Conservation (phyloP, 2,113 vertebrate species). For the Bothrops jararaca region DNA sequence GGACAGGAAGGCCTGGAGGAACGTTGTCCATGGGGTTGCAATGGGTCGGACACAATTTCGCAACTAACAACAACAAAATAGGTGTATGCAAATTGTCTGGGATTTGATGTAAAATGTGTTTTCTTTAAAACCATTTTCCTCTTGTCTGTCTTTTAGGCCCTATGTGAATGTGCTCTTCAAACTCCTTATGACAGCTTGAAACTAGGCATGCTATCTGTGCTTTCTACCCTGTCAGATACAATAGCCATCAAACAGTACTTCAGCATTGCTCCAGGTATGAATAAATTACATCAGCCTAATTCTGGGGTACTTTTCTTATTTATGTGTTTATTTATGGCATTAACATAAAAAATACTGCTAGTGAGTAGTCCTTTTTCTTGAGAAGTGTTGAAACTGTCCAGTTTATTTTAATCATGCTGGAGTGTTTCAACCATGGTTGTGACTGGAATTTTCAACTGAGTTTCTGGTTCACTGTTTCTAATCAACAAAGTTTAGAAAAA, state of each 20-base stretch:
- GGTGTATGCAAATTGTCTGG: not conserved
- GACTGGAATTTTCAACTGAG: not conserved
- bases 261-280: constrained; percentile 77
- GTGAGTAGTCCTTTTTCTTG: not conserved
- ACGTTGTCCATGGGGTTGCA: too few species aligned
- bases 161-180: constrained; percentile 92
- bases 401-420: not conserved
- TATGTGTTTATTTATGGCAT: not conserved
- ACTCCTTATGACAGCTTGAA: constrained; percentile 93
- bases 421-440: not conserved
- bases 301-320: not conserved
- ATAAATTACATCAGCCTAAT: not conserved
- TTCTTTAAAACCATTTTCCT: constrained; percentile 33
- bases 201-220: constrained; percentile 91
- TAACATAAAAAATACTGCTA: not conserved
- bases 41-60: too few species aligned
- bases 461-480: not conserved
- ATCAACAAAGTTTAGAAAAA: not conserved
- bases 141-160: constrained; percentile 67
- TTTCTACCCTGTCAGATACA: constrained; percentile 86
- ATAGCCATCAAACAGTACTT: constrained; percentile 96
- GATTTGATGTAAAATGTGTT: not conserved
- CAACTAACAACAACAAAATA: too few species aligned
- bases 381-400: not conserved
- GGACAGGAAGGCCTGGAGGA: too few species aligned